Percentiles rank a stretch among this genome's conserved stretches.
phyloP scores from a whole-genome alignment of 2,113 vertebrate genomes.

The Anser cygnoides region DNA sequence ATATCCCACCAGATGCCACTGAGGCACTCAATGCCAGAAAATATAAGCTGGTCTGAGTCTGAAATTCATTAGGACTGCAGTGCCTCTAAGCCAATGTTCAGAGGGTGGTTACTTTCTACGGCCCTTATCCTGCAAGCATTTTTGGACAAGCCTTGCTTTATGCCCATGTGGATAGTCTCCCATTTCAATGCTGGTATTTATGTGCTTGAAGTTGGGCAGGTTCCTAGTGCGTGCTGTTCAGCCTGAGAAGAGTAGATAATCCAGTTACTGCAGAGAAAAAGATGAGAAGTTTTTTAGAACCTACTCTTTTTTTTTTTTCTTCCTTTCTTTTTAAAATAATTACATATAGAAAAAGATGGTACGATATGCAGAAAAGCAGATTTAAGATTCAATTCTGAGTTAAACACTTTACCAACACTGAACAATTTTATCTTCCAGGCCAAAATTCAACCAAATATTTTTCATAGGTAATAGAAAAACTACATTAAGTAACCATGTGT shows the following conservation, averaged over 20 bases:
- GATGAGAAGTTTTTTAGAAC: not conserved
- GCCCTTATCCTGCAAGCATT: not conserved
- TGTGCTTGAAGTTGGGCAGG: not conserved
- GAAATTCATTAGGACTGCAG: not conserved
- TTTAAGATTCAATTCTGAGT: not conserved
- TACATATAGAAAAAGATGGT: not conserved
- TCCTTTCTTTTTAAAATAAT: not conserved
- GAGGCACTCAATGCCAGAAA: not conserved
- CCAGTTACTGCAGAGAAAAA: not conserved
- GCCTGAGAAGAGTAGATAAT: not conserved
- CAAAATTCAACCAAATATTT: not conserved
- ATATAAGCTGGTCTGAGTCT: not conserved
- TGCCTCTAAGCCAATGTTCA: not conserved
- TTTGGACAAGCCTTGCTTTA: not conserved
- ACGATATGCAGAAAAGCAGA: too few relatives aligned
- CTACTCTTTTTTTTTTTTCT: not conserved
- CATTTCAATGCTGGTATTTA: not conserved
- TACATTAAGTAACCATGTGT: not conserved
- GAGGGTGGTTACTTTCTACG: not conserved
- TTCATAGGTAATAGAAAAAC: not conserved
- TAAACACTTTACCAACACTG: not conserved
- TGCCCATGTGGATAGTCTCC: not conserved
- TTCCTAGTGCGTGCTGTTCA: not conserved
- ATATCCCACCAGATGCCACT: not conserved
- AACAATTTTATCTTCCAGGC: not conserved